Conservation (phyloP, 2,797 vertebrate genomes). For the Sebastes cheni region DNA sequence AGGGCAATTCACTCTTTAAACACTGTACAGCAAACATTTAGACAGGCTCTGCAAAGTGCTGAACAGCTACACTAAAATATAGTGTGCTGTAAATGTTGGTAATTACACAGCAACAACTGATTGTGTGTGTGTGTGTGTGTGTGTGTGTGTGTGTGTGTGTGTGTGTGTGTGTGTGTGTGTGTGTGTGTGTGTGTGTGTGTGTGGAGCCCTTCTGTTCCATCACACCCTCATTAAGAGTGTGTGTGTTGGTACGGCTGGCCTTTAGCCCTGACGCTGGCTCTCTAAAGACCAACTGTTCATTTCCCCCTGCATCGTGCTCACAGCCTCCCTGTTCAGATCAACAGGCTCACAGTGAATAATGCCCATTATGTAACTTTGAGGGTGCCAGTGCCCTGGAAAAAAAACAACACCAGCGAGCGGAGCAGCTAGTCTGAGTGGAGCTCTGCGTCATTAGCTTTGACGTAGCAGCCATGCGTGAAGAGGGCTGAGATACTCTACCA, state of each 20-base stretch:
- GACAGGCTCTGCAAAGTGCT: conserved; percentile 33
- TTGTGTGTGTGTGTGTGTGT: conserved; percentile 22
- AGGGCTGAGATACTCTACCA: neutral
- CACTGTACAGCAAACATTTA: conserved; percentile 22
- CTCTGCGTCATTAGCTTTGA: conserved; percentile 14
- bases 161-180: conserved; percentile 14
- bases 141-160: conserved; percentile 28
- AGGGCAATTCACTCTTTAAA: conserved; percentile 30
- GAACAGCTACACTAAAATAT: conserved; percentile 30
- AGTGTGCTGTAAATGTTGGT: conserved; percentile 32
- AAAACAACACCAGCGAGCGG: neutral
- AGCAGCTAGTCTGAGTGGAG: conserved; percentile 2
- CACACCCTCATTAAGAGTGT: conserved; percentile 71
- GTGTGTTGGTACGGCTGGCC: conserved; percentile 59
- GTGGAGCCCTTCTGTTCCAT: conserved; percentile 41
- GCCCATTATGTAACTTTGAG: conserved; percentile 71
- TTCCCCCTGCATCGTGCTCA: conserved; percentile 58
- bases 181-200: conserved; percentile 25
- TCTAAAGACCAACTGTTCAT: conserved; percentile 58
- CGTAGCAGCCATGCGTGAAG: neutral
- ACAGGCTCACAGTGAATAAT: conserved; percentile 63
- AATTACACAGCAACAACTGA: conserved; percentile 31
- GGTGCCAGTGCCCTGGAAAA: conserved; percentile 40
- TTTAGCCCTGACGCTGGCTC: conserved; percentile 54
- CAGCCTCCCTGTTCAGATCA: conserved; percentile 53